Evolutionary conservation across 2,888 invertebrate genomes (phyloP), one percentile per base, ranked within the genome.

Genomic region (Leptogaster cylindrica): DNA sequence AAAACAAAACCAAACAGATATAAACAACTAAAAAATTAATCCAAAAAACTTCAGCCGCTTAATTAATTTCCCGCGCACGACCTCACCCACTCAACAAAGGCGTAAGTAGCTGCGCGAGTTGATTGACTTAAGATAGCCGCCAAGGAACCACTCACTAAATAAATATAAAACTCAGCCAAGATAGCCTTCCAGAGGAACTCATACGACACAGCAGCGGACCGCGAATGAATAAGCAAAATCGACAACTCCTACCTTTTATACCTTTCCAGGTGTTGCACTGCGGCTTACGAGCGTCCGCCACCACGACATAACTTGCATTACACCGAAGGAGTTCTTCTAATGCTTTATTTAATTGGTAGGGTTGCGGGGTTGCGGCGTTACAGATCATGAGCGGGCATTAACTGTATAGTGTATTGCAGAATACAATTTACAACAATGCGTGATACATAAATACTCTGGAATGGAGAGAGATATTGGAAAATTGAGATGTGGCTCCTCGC

Each of bases 211-310:
- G 25, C 48, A 14, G 31, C 64, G 36, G 58, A 65, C 44, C 52
- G 52, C 69, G 65, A 69, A 65, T 67, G 69, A 69, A 65, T 65
- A 67, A 58, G 58, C 61, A 58, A 44, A 63, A 50, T 46, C 58
- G 4, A 41, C 55, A 44, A 36, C 50, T 65, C 64, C 67, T 58
- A 67, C 65, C 69, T 69, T 69, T 67, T 69, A 69, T 69, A 69
- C 67, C 65, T 69, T 67, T 69, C 58, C 51, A n/a, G n/a, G n/a
- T n/a, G n/a, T 69, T 63, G 18, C 41, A 44, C 23, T 58, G 58
- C 31, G 23, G 36, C 36, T 18, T 46, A 14, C 7, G 20, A 41
- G 3, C 36, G n/a, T n/a, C n/a, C n/a, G n/a, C n/a, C n/a, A n/a
- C n/a, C n/a, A n/a, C n/a, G n/a, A 10, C 12, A 31, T 14, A 36